These are phyloP conservation scores for Epirrhoe tristata DNA, from an alignment of 2,888 invertebrate species.

Conservation along the genomic window DNA sequence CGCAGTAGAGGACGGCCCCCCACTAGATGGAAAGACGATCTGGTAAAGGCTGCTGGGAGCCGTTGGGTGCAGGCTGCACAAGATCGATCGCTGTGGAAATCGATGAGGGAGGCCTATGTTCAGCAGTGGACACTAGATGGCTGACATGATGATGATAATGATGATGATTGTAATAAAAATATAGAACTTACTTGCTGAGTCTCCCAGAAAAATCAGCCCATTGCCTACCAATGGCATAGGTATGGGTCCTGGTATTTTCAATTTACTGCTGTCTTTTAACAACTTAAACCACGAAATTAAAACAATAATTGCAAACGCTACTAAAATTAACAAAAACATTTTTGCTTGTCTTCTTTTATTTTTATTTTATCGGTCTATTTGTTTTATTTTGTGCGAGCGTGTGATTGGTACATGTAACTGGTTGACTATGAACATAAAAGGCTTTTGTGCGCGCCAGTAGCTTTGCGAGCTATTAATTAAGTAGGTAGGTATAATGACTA, in stretches of 20 bases:
- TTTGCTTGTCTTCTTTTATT: background rate
- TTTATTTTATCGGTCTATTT: slow-evolving; percentile 4
- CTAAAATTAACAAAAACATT: slow-evolving; percentile 31
- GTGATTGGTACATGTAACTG: slow-evolving; percentile 2
- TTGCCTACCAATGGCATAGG: slow-evolving; percentile 78
- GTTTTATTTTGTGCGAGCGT: slow-evolving; percentile 8
- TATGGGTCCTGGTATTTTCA: slow-evolving; percentile 56
- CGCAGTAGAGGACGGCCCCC: too few relatives aligned
- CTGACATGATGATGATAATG: too few relatives aligned
- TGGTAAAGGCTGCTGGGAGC: too few relatives aligned
- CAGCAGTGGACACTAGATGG: too few relatives aligned
- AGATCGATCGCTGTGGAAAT: too few relatives aligned
- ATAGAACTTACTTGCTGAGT: slow-evolving; percentile 58
- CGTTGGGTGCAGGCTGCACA: too few relatives aligned
- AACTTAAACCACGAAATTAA: slow-evolving; percentile 55
- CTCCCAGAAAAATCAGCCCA: slow-evolving; percentile 66
- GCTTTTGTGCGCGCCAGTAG: slow-evolving; percentile 4
- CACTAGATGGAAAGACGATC: too few relatives aligned
- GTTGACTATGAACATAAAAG: slow-evolving; percentile 9
- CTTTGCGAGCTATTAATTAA: background rate
- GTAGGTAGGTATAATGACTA: too few relatives aligned
- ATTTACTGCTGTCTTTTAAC: slow-evolving; percentile 47
- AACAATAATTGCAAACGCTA: slow-evolving; percentile 27
- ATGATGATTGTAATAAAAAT: too few relatives aligned
- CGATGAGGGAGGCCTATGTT: too few relatives aligned